These are phyloP conservation scores for Halictus ligatus DNA, from an alignment of 2,888 invertebrate genomes.

Conservation along the genomic window DNA sequence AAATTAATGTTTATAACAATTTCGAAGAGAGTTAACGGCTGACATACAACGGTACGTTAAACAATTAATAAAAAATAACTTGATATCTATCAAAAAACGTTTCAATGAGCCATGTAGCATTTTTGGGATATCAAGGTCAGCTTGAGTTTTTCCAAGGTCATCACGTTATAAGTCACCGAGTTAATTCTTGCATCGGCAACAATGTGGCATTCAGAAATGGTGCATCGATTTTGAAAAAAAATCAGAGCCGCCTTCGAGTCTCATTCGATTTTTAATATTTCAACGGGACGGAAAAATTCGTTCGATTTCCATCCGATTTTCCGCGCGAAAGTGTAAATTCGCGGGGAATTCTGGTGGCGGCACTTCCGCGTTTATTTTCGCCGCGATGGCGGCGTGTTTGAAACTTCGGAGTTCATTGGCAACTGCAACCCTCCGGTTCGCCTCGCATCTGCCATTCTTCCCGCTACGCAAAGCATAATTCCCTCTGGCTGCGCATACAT, in stretches of 20 bases:
- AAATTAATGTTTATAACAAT: too few relatives aligned
- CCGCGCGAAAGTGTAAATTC: background rate
- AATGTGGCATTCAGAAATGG: too few relatives aligned
- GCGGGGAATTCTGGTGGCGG: background rate
- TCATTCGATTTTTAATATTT: background rate
- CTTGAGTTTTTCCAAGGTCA: too few relatives aligned
- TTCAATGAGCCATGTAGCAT: too few relatives aligned
- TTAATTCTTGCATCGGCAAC: too few relatives aligned
- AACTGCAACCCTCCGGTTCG: background rate
- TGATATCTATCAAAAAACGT: too few relatives aligned
- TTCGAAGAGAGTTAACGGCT: too few relatives aligned
- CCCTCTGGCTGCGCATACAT: background rate
- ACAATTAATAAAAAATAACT: too few relatives aligned
- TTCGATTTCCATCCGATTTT: background rate
- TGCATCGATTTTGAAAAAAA: too few relatives aligned
- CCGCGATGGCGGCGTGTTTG: background rate
- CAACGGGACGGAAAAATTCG: background rate
- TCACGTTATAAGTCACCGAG: too few relatives aligned
- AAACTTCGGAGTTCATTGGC: background rate
- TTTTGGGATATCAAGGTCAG: too few relatives aligned
- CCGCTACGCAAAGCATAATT: slow-evolving; percentile 3
- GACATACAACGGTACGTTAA: too few relatives aligned
- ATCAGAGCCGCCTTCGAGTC: background rate
- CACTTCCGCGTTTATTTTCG: background rate
- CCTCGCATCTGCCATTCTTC: background rate